phyloP scores from a whole-genome alignment of 2,888 invertebrate genomes.

The Dolichomitus sp. region DNA sequence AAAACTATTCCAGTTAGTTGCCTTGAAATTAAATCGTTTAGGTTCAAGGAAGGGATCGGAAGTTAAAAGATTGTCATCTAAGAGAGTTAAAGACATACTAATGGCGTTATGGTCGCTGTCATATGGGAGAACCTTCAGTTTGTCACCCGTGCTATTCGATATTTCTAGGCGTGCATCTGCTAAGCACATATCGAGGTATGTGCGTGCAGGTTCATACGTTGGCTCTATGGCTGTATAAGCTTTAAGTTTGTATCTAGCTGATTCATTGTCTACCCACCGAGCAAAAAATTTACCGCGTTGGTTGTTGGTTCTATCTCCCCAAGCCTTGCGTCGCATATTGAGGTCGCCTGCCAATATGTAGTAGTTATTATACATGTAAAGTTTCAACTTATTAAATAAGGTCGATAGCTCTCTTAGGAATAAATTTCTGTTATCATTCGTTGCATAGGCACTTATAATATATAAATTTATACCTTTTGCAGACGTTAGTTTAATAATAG shows the following conservation, averaged over 20 bases:
- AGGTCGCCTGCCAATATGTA: background rate
- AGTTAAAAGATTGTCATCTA: background rate
- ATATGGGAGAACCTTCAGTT: background rate
- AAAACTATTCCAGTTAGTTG: background rate
- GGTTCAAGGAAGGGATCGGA: background rate
- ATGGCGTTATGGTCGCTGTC: background rate
- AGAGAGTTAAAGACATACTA: background rate
- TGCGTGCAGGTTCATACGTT: background rate
- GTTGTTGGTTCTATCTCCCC: background rate
- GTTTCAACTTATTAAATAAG: slow-evolving; percentile 1
- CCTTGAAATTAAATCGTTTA: background rate
- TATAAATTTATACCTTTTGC: slow-evolving; percentile 23
- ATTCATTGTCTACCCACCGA: background rate
- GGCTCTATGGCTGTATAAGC: slow-evolving; percentile 9
- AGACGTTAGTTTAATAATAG: slow-evolving; percentile 47
- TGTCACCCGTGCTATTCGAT: background rate
- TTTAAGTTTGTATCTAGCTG: background rate
- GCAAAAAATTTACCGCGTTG: background rate
- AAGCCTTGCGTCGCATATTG: background rate
- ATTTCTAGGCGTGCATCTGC: background rate
- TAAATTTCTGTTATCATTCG: background rate
- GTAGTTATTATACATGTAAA: too few species aligned
- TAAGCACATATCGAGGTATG: background rate
- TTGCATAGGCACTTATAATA: slow-evolving; percentile 39
- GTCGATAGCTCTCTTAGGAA: background rate